Percentiles rank a stretch among this genome's conserved stretches.
Conservation (phyloP, 2,797 vertebrate species). For the Eidolon dupreanum region DNA sequence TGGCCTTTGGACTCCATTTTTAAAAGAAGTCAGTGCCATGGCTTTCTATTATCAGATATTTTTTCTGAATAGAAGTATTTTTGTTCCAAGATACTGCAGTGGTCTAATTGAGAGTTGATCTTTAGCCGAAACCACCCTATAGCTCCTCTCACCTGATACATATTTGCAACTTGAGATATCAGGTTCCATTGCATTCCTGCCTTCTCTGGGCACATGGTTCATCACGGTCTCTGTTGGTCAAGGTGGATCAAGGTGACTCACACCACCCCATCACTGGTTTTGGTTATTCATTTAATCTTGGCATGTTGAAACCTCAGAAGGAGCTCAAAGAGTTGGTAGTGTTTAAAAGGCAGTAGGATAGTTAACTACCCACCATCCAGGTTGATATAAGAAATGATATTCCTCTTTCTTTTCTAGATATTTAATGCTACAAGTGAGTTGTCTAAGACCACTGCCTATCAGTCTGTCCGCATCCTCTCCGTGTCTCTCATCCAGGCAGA, state of each 20-base stretch:
- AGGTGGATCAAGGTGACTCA: background rate
- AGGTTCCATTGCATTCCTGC: background rate
- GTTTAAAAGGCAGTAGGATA: background rate
- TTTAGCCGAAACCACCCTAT: background rate
- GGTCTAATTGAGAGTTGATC: background rate
- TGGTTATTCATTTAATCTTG: background rate
- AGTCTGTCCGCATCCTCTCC: constrained; percentile 89
- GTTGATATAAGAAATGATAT: background rate
- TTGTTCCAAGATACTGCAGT: background rate
- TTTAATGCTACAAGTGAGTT: constrained; percentile 90
- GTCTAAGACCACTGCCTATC: constrained; percentile 81
- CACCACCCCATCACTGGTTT: background rate
- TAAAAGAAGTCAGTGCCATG: background rate
- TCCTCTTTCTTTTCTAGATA: constrained; percentile 85
- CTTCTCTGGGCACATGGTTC: background rate
- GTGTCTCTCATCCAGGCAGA: constrained; percentile 80
- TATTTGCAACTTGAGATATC: background rate
- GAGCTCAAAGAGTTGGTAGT: background rate
- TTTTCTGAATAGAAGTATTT: constrained; percentile 10
- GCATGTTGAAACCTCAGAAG: background rate
- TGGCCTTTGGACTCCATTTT: background rate
- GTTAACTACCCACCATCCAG: background rate
- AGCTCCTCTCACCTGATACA: background rate
- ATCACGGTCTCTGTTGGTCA: background rate
- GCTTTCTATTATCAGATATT: background rate